Base-by-base conservation (phyloP, 2,113 vertebrate genomes). In the Megalops atlanticus region DNA sequence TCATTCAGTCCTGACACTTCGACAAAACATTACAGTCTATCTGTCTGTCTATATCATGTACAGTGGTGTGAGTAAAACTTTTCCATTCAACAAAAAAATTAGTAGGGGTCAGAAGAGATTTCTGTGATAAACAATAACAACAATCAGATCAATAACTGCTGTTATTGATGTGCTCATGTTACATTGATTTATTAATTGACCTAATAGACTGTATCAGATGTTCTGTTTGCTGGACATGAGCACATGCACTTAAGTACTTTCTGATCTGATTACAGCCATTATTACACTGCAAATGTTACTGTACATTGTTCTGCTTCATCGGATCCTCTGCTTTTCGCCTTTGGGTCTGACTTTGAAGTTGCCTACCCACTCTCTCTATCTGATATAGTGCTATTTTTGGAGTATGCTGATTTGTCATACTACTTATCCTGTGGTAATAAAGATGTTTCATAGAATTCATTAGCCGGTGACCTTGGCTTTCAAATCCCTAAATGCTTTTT, bases 401-500 rank as follows among this genome's bases (percentile, higher is more conserved):
- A 64, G 10, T 31, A 64, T 64, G 58, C 58, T 64, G 58, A 64
- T 64, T 64, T 64, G 58, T 64, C 58, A 64, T 64, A 64, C n/a
- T 64, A 64, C 58, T 31, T 31, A 64, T 64, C 58, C 58, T 64
- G 58, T 27, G 27, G 58, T 24, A n/a, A 31, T 31, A 10, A 64
- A 27, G n/a, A 64, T 64, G 58, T 64, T 64, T 64, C 58, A 31
- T 31, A 27, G 58, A 31, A 64, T 64, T 64, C 58, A 31, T 64
- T 64, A 64, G 58, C 58, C 8, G n/a, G 21, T 64, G 58, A 64
- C 58, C 58, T 64, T 64, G 58, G 8, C 24, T 64, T 64, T 64
- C 58, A 64, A 64, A 64, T 64, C 58, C n/a, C 24, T 24, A 64
- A n/a, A 64, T 64, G n/a, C 2, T 31, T 31, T 15, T 5, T 15